Percentiles rank a stretch among this genome's conserved stretches.
Evolutionary conservation across 2,797 vertebrate species (phyloP).

Genomic region (Brachymystax lenok): DNA sequence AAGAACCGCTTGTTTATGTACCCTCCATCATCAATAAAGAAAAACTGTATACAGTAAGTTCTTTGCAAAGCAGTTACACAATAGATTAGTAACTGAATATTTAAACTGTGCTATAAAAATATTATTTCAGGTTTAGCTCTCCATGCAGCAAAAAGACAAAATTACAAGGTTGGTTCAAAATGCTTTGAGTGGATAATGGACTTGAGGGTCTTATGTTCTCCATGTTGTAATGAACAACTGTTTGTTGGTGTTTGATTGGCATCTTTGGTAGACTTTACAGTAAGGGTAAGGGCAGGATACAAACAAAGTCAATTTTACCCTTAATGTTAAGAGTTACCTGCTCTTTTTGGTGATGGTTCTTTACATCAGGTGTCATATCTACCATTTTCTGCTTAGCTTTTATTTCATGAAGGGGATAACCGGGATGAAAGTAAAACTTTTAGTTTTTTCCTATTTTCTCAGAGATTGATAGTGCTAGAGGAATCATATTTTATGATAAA

Average conservation of each 20-base stretch:
- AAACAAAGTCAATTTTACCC: not conserved
- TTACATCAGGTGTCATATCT: not conserved
- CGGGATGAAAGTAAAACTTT: too few species aligned
- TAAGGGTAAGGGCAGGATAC: not conserved
- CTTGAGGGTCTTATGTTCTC: not conserved
- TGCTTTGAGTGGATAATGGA: not conserved
- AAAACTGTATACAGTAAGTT: not conserved
- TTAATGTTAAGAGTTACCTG: not conserved
- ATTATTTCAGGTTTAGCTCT: slow-evolving; percentile 4
- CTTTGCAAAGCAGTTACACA: not conserved
- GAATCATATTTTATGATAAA: too few species aligned
- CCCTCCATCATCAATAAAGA: not conserved
- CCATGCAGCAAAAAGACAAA: not conserved
- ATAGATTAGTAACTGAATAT: not conserved
- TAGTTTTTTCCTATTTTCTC: too few species aligned
- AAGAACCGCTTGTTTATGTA: not conserved
- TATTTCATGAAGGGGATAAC: too few species aligned
- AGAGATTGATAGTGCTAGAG: too few species aligned
- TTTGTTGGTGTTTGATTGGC: not conserved
- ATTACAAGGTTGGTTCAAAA: not conserved
- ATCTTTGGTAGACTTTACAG: not conserved
- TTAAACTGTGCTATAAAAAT: not conserved
- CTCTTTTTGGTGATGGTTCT: not conserved
- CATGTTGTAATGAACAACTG: too few species aligned
- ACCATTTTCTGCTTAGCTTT: not conserved